phyloP scores from a whole-genome alignment of 23 tunicate species.

The Styela plicata region DNA sequence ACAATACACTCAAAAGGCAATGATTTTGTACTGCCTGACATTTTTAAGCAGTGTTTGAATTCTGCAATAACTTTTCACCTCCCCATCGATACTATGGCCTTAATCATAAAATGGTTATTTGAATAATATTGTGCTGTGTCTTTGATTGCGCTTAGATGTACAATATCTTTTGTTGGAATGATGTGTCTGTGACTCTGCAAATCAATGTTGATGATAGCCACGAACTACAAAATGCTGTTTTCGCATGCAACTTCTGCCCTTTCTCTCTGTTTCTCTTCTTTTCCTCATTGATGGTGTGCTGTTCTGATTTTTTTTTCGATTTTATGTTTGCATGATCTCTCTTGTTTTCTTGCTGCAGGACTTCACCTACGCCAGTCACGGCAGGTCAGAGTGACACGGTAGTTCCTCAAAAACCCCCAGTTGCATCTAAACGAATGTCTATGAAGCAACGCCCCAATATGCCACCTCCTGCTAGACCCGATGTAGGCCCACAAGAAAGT shows the following conservation, averaged over 20 bases:
- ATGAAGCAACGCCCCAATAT: conserved; percentile 49
- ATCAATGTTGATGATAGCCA: too few relatives aligned
- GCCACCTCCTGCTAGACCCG: conserved; percentile 54
- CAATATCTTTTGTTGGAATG: too few relatives aligned
- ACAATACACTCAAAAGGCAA: too few relatives aligned
- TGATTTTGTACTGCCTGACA: too few relatives aligned
- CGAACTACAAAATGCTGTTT: background rate
- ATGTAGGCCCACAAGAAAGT: background rate
- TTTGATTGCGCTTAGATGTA: too few relatives aligned
- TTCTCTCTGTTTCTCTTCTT: background rate
- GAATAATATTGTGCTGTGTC: too few relatives aligned
- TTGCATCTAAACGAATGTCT: conserved; percentile 57
- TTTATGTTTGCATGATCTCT: background rate
- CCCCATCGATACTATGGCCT: too few relatives aligned
- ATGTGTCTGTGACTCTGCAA: too few relatives aligned
- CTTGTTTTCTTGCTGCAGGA: conserved; percentile 10
- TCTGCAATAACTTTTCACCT: too few relatives aligned
- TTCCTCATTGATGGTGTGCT: background rate
- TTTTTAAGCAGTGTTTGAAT: too few relatives aligned
- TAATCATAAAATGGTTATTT: too few relatives aligned
- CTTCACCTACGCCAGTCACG: background rate
- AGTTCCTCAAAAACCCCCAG: conserved; percentile 49
- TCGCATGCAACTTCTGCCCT: background rate
- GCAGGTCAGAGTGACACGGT: background rate
- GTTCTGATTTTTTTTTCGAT: background rate